phyloP scores from a whole-genome alignment of 2,113 vertebrate genomes.

The Cynopterus brachyotis region DNA sequence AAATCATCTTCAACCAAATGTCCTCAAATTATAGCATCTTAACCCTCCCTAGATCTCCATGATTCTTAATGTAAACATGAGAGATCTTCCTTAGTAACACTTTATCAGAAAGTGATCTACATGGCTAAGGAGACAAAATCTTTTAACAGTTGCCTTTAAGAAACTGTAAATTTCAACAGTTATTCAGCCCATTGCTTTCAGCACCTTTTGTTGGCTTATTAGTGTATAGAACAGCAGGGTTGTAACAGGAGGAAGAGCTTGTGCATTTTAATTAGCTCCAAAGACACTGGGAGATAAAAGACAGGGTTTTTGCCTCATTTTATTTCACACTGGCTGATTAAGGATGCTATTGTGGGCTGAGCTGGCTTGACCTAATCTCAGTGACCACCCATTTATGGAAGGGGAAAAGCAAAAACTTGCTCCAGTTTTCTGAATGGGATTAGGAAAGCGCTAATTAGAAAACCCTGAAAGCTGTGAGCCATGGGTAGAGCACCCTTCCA shows the following conservation, averaged over 20 bases:
- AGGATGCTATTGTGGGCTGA: constrained; percentile 82
- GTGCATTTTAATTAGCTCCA: constrained; percentile 82
- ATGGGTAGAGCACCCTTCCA: constrained; percentile 49
- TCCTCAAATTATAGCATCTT: background rate
- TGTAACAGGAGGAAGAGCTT: constrained; percentile 74
- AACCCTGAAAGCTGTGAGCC: constrained; percentile 67
- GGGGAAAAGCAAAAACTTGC: constrained; percentile 81
- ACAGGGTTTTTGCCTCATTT: constrained; percentile 81
- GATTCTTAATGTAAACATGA: background rate
- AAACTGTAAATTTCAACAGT: constrained; percentile 73
- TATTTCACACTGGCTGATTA: constrained; percentile 79
- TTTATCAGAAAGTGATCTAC: constrained; percentile 45
- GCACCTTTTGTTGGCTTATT: constrained; percentile 78
- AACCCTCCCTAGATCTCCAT: background rate
- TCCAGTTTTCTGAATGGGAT: constrained; percentile 80
- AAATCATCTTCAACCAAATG: background rate
- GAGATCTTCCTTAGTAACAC: background rate
- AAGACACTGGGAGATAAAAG: constrained; percentile 80
- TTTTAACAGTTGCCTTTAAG: constrained; percentile 71
- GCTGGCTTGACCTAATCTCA: constrained; percentile 75
- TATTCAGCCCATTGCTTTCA: constrained; percentile 73
- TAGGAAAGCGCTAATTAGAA: constrained; percentile 82
- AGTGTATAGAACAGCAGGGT: constrained; percentile 74
- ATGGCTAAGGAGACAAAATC: constrained; percentile 37
- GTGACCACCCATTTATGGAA: constrained; percentile 83